These are phyloP conservation scores for Apodemia mormo DNA, from an alignment of 2,888 invertebrate genomes.

Conservation along the genomic window DNA sequence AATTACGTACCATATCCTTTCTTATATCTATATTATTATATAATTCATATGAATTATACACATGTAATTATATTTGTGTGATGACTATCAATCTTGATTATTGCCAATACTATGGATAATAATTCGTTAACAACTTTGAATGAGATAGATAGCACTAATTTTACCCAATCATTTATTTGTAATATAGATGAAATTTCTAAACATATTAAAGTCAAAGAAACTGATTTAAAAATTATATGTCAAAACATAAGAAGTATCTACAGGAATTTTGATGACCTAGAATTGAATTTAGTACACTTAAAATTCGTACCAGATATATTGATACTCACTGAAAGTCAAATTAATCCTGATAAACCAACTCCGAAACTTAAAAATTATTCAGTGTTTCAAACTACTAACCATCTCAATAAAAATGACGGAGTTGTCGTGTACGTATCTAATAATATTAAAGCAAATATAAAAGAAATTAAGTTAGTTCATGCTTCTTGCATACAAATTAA, in stretches of 20 bases:
- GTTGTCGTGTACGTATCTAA: not conserved
- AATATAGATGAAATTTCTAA: not conserved
- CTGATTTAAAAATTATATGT: not conserved
- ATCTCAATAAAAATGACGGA: slow-evolving; percentile 12
- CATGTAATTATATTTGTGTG: not conserved
- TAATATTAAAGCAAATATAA: slow-evolving; percentile 6
- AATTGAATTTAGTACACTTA: slow-evolving; percentile 15
- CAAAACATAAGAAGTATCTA: slow-evolving; percentile 9
- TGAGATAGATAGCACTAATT: not conserved
- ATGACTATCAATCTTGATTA: not conserved
- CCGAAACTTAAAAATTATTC: slow-evolving; percentile 11
- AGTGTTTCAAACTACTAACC: not conserved
- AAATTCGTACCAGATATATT: slow-evolving; percentile 16
- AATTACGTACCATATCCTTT: not conserved
- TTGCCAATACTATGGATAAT: not conserved
- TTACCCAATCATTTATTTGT: not conserved
- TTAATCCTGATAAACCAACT: slow-evolving; percentile 17
- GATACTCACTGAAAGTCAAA: slow-evolving; percentile 12
- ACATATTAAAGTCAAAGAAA: not conserved
- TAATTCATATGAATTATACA: not conserved
- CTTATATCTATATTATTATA: not conserved
- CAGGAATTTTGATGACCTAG: slow-evolving; percentile 22
- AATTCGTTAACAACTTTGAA: not conserved
- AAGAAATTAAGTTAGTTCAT: slow-evolving; percentile 25
- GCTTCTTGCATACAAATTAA: slow-evolving; percentile 26